phyloP scores from a whole-genome alignment of 2,888 invertebrate genomes.

The Atrina japonica region DNA sequence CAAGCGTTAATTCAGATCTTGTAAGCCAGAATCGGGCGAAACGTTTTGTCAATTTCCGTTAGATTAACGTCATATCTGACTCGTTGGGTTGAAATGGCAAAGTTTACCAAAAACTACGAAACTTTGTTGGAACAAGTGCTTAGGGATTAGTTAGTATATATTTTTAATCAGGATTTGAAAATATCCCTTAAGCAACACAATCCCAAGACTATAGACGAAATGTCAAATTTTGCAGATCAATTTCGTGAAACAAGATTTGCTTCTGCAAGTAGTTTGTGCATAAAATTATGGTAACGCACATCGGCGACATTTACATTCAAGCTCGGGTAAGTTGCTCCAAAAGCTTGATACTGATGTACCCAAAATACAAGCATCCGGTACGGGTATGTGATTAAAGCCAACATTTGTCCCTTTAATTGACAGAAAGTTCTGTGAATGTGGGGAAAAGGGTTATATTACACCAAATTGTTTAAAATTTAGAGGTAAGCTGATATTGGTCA shows the following conservation, averaged over 20 bases:
- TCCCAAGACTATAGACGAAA: constrained; percentile 11
- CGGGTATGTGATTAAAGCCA: too few relatives aligned
- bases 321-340: not conserved
- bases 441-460: constrained; percentile 1
- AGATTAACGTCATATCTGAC: constrained; percentile 29
- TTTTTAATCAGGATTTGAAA: constrained; percentile 1
- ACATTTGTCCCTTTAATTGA: not conserved
- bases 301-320: too few relatives aligned
- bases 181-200: constrained; percentile 5
- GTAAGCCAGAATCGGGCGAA: constrained; percentile 24
- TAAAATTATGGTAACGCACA: too few relatives aligned
- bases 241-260: too few relatives aligned
- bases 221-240: constrained; percentile 17
- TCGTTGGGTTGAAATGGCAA: constrained; percentile 28
- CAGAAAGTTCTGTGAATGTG: not conserved
- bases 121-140: constrained; percentile 12
- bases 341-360: too few relatives aligned
- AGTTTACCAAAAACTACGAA: not conserved
- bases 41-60: constrained; percentile 18
- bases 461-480: not conserved
- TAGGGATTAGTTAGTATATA: constrained; percentile 12
- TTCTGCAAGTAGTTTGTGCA: too few relatives aligned
- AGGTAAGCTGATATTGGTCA: not conserved
- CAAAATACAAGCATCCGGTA: too few relatives aligned
- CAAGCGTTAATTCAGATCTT: too few relatives aligned